phyloP scores from a whole-genome alignment of 2,888 invertebrate species.

The Melanargia galathea region DNA sequence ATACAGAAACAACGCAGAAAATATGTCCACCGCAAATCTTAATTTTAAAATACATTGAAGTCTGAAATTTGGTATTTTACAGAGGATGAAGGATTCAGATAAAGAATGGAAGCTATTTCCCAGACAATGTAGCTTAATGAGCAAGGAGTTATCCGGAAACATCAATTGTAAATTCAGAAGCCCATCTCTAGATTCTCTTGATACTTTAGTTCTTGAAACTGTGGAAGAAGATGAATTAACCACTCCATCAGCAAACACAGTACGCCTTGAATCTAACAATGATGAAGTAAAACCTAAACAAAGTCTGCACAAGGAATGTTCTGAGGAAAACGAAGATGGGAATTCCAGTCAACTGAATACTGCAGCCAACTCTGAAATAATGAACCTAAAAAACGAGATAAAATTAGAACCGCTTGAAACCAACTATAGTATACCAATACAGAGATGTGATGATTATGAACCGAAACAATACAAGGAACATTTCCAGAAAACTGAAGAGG shows the following conservation, averaged over 20 bases:
- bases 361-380: background rate
- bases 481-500: background rate
- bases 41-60: too few relatives aligned
- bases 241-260: background rate
- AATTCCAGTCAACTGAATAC: background rate
- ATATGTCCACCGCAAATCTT: too few relatives aligned
- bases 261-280: background rate
- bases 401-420: background rate
- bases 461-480: background rate
- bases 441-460: background rate
- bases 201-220: conserved; percentile 4
- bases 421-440: background rate
- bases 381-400: background rate
- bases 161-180: background rate
- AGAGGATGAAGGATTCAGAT: conserved; percentile 28
- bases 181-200: background rate
- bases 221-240: background rate
- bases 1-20: too few relatives aligned
- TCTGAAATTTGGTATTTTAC: conserved; percentile 23
- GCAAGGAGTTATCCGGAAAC: background rate
- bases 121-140: background rate
- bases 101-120: conserved; percentile 14
- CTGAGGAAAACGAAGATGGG: background rate
- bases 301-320: background rate
- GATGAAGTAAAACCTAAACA: background rate